Base-by-base conservation (phyloP, 2,888 invertebrate genomes). In the Odontomyia ornata region DNA sequence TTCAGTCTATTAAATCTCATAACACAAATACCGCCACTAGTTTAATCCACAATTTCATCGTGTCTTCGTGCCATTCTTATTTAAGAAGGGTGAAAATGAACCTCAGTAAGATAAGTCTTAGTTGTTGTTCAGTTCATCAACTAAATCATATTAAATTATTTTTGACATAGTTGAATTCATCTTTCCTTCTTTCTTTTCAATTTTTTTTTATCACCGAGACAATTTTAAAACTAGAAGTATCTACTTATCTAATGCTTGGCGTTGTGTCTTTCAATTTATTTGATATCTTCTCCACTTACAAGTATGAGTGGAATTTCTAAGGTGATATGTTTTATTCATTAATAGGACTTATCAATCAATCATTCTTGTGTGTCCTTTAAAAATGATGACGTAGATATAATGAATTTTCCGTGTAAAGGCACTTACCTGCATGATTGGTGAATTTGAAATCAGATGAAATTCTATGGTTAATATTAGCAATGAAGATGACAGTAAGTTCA, bases 321-420 rank as follows among this genome's bases (percentile, higher is more conserved):
- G 36, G 36, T 36, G 36, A 36, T 36, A 36, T 36, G 36, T 36
- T 36, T 36, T 36, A 52, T 52, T 52, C 52, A 52, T 52, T 52
- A 52, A 13, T 52, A 15, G 4, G 18, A n/a, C 52, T 3, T 13
- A 52, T 52, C 52, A 52, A 52, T 52, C 52, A 52, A 52, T 52
- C 52, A 52, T 52, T 52, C 15, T 9, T 52, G 3, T 36, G 36
- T 36, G 52, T 52, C 52, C 52, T 52, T n/a, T 52, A n/a, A 15
- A n/a, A 15, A 52, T 15, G 52, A 52, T 62, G 62, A 23, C 62
- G 27, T 62, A 62, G 23, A 25, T 62, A 11, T 27, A 62, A 62
- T 62, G 62, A 62, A 62, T 62, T 62, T 62, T 62, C 23, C 28
- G 27, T 62, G 62, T 62, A 36, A 36, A 36, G 36, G 3, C 9